Evolutionary conservation across 2,797 vertebrate genomes (phyloP).

Genomic region (Mormyrus proboscirostris): DNA sequence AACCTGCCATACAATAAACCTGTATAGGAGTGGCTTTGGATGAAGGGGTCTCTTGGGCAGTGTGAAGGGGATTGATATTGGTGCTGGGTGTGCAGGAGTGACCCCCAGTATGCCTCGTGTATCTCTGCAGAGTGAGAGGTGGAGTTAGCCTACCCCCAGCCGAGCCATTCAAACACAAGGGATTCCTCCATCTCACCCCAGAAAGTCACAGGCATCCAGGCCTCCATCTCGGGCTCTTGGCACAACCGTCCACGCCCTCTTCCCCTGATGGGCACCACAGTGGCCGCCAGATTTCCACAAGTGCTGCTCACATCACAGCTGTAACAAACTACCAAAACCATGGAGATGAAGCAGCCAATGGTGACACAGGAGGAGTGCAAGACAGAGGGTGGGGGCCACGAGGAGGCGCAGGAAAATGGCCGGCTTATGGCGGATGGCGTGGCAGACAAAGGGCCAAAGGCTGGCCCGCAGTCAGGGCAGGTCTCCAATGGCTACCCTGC

Average conservation of each 20-base stretch:
- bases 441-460: slow-evolving; percentile 53
- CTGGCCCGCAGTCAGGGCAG: slow-evolving; percentile 55
- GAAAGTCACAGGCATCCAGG: neutral
- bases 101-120: slow-evolving; percentile 36
- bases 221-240: slow-evolving; percentile 5
- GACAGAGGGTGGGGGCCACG: slow-evolving; percentile 47
- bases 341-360: slow-evolving; percentile 72
- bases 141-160: slow-evolving; percentile 14
- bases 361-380: slow-evolving; percentile 62
- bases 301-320: slow-evolving; percentile 40
- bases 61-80: neutral
- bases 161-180: neutral
- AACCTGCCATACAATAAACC: neutral
- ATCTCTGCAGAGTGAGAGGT: slow-evolving; percentile 34
- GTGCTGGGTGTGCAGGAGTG: neutral
- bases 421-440: slow-evolving; percentile 58
- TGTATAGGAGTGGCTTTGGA: neutral
- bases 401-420: slow-evolving; percentile 63
- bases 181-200: neutral
- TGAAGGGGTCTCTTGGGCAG: neutral
- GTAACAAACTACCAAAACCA: slow-evolving; percentile 47
- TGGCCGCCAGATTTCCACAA: slow-evolving; percentile 48
- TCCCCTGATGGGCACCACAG: slow-evolving; percentile 68
- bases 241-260: slow-evolving; percentile 29
- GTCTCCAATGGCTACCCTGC: slow-evolving; percentile 84